Base-by-base conservation (phyloP, 2,888 invertebrate genomes). In the Caenorhabditis uteleia region DNA sequence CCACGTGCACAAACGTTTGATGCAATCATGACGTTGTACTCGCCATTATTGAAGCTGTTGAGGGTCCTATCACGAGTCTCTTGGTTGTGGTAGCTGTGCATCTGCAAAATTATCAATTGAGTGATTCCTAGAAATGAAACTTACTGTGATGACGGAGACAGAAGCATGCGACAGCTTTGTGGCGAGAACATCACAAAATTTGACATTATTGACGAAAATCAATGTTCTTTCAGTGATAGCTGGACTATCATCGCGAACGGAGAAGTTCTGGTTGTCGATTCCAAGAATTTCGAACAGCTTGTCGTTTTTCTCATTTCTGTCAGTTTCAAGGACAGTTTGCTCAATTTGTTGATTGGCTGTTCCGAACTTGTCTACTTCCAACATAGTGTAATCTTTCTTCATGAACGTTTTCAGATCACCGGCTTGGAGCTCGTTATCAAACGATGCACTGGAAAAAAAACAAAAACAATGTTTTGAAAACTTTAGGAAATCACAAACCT, bases 1-100 rank as follows among this genome's bases (percentile, higher is more conserved):
- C 62, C 62, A 10, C 62, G 55, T 21, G 62, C 62, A 20, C 48
- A 51, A 4, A 62, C 62, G 25, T 62, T 62, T n/a, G 56, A 57
- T 12, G 62, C 57, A 8, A 62, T 57, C 51, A 62, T 48, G n/a
- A 48, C 44, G 2, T 40, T 8, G 6, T 39, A 53, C 10, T 47
- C 48, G n/a, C 62, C 62, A 3, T 23, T 34, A 26, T 49, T 42
- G 48, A 62, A 62, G 12, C 51, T 53, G 5, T 53, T 40, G 4
- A 62, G 39, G 14, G 40, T 40, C 5, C 26, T 23, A 12, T 62
- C 62, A 14, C 62, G 62, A 7, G 33, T 20, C 8, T 51, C 45
- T 20, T 62, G 62, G 10, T 51, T 44, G 6, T 48, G 51, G 21
- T 43, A 29, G 40, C 62, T 62, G 39, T 62, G 62, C 56, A 62